These are phyloP conservation scores for Hydropsyche betteni DNA, from an alignment of 2,888 invertebrate species.

Conservation along the genomic window DNA sequence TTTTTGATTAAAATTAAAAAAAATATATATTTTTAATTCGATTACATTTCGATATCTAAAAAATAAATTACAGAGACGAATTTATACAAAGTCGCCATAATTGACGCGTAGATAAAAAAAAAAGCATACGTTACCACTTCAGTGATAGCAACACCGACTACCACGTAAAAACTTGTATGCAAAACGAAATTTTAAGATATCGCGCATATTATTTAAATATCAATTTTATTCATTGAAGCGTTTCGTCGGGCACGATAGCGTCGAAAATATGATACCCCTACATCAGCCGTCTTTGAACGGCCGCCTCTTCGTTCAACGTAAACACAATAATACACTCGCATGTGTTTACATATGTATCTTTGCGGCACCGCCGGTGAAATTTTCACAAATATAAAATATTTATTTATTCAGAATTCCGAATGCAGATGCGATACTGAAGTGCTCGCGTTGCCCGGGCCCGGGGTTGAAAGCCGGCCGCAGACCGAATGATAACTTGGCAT, in stretches of 20 bases:
- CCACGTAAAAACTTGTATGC: no score
- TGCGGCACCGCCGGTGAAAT: not conserved
- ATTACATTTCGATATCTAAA: not conserved
- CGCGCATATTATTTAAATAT: no score
- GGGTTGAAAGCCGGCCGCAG: conserved; percentile 25
- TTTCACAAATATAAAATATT: conserved; percentile 25
- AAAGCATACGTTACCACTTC: no score
- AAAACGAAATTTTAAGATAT: no score
- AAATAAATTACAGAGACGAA: no score
- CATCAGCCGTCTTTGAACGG: no score
- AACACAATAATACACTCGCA: not conserved
- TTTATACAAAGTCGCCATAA: no score
- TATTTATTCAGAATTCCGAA: conserved; percentile 25
- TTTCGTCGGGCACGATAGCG: no score
- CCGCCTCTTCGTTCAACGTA: not conserved
- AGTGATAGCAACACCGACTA: no score
- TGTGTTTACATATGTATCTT: conserved; percentile 23
- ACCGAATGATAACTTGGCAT: conserved; percentile 29
- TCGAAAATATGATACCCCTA: no score
- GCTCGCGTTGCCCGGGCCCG: conserved; percentile 10
- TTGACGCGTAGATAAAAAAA: no score
- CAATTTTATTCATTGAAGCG: no score
- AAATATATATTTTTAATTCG: not conserved
- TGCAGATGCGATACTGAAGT: conserved; percentile 32
- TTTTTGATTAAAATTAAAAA: not conserved